Percentiles rank a stretch among this genome's conserved stretches.
Conservation (phyloP, 1,140 invertebrate genomes). For the Oncopeltus fasciatus region DNA sequence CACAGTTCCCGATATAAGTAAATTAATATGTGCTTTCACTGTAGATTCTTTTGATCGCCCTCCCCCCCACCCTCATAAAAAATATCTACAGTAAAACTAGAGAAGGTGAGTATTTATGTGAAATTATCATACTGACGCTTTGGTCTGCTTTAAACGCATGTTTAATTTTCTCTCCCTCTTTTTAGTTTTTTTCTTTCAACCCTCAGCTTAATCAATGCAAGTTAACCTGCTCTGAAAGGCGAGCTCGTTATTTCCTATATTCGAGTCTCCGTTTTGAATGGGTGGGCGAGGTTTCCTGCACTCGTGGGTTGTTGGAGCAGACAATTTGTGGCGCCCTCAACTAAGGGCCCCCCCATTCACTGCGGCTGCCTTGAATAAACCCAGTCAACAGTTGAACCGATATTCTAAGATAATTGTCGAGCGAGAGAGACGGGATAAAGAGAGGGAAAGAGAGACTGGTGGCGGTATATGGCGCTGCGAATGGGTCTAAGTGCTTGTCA, state of each 20-base stretch:
- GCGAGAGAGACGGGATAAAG: not conserved
- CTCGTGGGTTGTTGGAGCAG: constrained; percentile 5
- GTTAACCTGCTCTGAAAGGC: constrained; percentile 7
- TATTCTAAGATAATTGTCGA: constrained; percentile 6
- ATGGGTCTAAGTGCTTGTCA: no score
- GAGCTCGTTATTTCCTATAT: constrained; percentile 8
- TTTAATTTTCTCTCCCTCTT: not conserved
- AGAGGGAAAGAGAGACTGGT: not conserved
- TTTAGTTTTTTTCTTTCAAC: not conserved
- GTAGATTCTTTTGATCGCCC: no score
- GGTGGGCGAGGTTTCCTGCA: not conserved
- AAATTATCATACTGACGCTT: no score
- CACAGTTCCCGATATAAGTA: no score
- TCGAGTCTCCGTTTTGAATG: not conserved
- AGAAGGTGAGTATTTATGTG: no score
- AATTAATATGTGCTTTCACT: no score
- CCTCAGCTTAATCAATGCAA: not conserved
- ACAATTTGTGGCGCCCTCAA: constrained; percentile 3
- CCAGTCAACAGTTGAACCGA: constrained; percentile 1
- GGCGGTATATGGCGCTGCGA: no score
- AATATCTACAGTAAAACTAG: no score
- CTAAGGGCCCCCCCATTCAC: not conserved
- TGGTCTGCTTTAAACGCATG: not conserved
- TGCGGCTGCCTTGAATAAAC: not conserved
- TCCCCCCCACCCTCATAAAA: no score